A percentile compares a stretch with the other conserved stretches of the same genome.
Conservation (phyloP, 1,140 invertebrate species). For the Drosophila miranda region DNA sequence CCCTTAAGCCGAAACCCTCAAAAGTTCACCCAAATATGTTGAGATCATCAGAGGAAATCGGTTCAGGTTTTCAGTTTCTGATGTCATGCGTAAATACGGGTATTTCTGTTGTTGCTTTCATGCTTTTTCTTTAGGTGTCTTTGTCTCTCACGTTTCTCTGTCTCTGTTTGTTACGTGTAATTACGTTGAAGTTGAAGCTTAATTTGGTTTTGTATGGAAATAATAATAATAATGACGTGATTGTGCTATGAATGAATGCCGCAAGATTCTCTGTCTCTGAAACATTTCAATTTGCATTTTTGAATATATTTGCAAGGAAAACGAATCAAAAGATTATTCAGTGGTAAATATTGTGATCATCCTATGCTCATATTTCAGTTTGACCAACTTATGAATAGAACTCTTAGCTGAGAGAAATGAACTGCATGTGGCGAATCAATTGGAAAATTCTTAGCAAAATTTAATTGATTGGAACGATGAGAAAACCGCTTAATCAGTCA, state of each 20-base stretch:
- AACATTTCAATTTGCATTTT: slow-evolving; percentile 9
- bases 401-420: background rate
- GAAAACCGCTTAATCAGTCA: no score
- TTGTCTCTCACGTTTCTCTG: slow-evolving; percentile 35
- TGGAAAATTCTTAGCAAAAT: background rate
- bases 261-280: slow-evolving; percentile 7
- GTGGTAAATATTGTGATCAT: slow-evolving; percentile 17
- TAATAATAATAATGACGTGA: slow-evolving; percentile 56
- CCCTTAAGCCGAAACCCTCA: background rate
- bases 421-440: slow-evolving; percentile 3
- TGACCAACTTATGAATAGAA: background rate
- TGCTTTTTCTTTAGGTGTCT: slow-evolving; percentile 12
- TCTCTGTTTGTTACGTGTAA: slow-evolving; percentile 36
- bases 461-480: slow-evolving; percentile 10
- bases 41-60: slow-evolving; percentile 39
- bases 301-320: background rate
- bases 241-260: slow-evolving; percentile 8
- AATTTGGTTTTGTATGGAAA: slow-evolving; percentile 21
- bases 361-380: background rate
- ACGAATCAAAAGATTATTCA: background rate
- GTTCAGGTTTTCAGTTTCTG: slow-evolving; percentile 37
- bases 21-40: background rate
- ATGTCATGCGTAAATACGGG: slow-evolving; percentile 60
- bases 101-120: slow-evolving; percentile 6
- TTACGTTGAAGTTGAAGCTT: slow-evolving; percentile 49